These are phyloP conservation scores for Muschampia staudingeri DNA, from an alignment of 2,888 invertebrate species.

Conservation along the genomic window DNA sequence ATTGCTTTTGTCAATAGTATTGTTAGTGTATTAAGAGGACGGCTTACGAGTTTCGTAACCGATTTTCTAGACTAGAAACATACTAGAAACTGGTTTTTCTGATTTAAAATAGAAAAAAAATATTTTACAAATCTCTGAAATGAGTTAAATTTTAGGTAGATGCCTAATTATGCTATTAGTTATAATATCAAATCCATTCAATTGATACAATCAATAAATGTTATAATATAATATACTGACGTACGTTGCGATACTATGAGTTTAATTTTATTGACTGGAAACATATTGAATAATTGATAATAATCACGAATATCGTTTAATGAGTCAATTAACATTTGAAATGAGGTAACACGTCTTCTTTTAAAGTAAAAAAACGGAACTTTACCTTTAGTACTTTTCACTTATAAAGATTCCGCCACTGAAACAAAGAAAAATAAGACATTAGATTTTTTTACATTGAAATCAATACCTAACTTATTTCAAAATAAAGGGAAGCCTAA, in stretches of 20 bases:
- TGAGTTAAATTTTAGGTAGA: too few species aligned
- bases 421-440: slow-evolving; percentile 29
- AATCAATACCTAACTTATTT: too few species aligned
- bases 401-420: slow-evolving; percentile 31
- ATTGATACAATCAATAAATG: slow-evolving; percentile 18
- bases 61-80: too few species aligned
- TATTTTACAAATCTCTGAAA: not conserved
- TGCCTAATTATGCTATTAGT: not conserved
- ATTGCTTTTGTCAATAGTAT: too few species aligned
- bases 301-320: slow-evolving; percentile 25
- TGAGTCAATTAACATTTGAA: slow-evolving; percentile 4
- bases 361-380: not conserved
- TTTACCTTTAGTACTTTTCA: slow-evolving; percentile 33
- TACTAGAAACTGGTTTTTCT: too few species aligned
- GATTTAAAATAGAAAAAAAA: too few species aligned
- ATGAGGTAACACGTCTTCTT: not conserved
- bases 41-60: too few species aligned
- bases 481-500: too few species aligned
- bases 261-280: slow-evolving; percentile 6
- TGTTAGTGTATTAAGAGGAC: too few species aligned
- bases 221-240: not conserved
- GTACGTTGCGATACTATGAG: slow-evolving; percentile 4
- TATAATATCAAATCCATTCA: not conserved
- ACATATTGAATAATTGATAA: slow-evolving; percentile 6
- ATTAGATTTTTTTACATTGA: not conserved